Evolutionary conservation across 2,888 invertebrate species (phyloP).

Genomic region (Chalcosyrphus nemorum): DNA sequence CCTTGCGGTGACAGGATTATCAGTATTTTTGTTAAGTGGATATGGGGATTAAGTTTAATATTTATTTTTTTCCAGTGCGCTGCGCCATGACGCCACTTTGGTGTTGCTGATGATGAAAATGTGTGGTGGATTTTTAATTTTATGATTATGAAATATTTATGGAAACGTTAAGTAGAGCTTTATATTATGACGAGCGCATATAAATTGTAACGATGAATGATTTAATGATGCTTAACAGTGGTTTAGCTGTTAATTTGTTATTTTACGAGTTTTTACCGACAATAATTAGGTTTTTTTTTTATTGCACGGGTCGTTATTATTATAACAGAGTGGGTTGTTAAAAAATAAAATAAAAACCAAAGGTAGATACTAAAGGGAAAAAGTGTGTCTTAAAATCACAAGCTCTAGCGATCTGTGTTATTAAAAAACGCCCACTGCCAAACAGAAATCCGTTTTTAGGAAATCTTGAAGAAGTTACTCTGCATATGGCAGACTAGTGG

Average conservation of each 20-base stretch:
- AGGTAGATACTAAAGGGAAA: too few relatives aligned
- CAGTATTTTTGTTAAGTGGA: conserved; percentile 31
- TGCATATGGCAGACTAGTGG: too few relatives aligned
- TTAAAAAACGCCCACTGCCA: too few relatives aligned
- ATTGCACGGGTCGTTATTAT: too few relatives aligned
- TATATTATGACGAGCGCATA: background rate
- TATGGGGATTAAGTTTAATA: conserved; percentile 27
- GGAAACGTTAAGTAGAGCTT: background rate
- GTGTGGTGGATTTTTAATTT: background rate
- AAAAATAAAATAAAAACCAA: too few relatives aligned
- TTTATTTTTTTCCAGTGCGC: conserved; percentile 11
- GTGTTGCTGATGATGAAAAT: background rate
- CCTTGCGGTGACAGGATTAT: conserved; percentile 22
- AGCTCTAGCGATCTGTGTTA: too few relatives aligned
- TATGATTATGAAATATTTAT: conserved; percentile 5
- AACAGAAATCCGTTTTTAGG: too few relatives aligned
- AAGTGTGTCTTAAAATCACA: too few relatives aligned
- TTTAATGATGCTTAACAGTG: background rate
- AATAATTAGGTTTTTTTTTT: background rate
- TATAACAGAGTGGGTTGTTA: too few relatives aligned
- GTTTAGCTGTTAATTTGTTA: background rate
- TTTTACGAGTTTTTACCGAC: background rate
- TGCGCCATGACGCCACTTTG: background rate
- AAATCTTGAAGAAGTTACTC: too few relatives aligned
- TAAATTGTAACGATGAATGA: background rate